These are phyloP conservation scores for Tenualosa thibaudeaui DNA, from an alignment of 2,797 vertebrate species.

Conservation along the genomic window DNA sequence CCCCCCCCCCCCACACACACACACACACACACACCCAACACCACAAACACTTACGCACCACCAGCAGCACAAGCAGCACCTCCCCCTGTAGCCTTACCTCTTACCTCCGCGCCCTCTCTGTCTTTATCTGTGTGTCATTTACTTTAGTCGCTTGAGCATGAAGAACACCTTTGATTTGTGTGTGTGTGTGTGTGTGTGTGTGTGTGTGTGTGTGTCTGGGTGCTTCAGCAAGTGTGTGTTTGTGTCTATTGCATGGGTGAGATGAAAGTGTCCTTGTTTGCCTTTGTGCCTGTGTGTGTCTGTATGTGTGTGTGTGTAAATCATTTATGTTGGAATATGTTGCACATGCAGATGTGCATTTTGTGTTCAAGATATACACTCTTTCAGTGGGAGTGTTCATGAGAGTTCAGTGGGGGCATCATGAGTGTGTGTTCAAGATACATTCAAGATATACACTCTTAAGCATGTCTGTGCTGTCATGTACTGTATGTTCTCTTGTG, in stretches of 20 bases:
- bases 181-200: no score
- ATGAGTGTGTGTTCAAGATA: no score
- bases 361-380: no score
- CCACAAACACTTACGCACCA: background rate
- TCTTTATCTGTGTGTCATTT: constrained; percentile 72
- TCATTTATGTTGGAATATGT: background rate
- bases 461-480: background rate
- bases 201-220: background rate
- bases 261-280: background rate
- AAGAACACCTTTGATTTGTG: constrained; percentile 77
- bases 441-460: background rate
- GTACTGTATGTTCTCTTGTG: background rate
- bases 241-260: background rate
- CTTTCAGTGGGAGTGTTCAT: background rate
- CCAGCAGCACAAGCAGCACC: background rate
- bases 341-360: background rate
- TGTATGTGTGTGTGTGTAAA: background rate
- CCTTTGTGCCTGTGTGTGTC: background rate
- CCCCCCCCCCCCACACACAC: background rate
- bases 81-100: constrained; percentile 46
- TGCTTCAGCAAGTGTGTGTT: constrained; percentile 39
- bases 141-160: constrained; percentile 76
- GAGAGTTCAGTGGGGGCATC: no score
- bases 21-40: background rate
- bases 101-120: constrained; percentile 50